Percentiles rank a stretch among this genome's conserved stretches.
These are phyloP conservation scores for Potorous gilbertii DNA, from an alignment of 2,797 vertebrate species.

Conservation along the genomic window DNA sequence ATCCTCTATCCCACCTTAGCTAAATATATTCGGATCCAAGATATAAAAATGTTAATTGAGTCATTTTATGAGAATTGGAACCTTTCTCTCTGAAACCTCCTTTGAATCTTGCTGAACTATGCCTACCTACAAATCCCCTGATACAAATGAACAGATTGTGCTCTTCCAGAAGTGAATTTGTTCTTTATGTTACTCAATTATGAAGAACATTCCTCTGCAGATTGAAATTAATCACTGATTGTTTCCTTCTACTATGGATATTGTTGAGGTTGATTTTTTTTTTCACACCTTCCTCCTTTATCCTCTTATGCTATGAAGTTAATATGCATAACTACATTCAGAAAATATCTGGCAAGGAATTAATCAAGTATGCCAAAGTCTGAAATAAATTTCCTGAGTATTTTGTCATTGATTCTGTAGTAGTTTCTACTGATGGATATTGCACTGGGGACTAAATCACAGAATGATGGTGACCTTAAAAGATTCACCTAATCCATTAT, in stretches of 20 bases:
- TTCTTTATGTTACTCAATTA: constrained; percentile 38
- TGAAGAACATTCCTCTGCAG: constrained; percentile 24
- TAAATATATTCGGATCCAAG: background rate
- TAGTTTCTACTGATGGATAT: constrained; percentile 3
- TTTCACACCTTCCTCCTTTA: constrained; percentile 39
- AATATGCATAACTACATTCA: constrained; percentile 1
- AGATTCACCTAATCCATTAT: background rate
- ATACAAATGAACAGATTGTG: constrained; percentile 19
- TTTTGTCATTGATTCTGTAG: background rate
- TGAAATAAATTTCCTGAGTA: constrained; percentile 42
- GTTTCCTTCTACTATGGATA: constrained; percentile 11
- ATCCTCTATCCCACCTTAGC: background rate
- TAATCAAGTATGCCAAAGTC: constrained; percentile 20
- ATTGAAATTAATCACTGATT: constrained; percentile 33
- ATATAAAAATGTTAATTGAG: background rate
- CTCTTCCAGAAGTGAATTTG: constrained; percentile 45
- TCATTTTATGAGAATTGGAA: background rate
- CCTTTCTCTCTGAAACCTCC: constrained; percentile 3
- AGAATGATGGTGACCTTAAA: constrained; percentile 23
- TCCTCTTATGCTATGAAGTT: background rate
- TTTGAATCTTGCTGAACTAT: background rate
- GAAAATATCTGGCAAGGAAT: constrained; percentile 40
- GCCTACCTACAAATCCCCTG: constrained; percentile 38
- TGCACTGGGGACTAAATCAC: background rate
- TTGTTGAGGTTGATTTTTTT: constrained; percentile 51